These are phyloP conservation scores for Aleadryas rufinucha DNA, from an alignment of 2,113 vertebrate species.

Conservation along the genomic window DNA sequence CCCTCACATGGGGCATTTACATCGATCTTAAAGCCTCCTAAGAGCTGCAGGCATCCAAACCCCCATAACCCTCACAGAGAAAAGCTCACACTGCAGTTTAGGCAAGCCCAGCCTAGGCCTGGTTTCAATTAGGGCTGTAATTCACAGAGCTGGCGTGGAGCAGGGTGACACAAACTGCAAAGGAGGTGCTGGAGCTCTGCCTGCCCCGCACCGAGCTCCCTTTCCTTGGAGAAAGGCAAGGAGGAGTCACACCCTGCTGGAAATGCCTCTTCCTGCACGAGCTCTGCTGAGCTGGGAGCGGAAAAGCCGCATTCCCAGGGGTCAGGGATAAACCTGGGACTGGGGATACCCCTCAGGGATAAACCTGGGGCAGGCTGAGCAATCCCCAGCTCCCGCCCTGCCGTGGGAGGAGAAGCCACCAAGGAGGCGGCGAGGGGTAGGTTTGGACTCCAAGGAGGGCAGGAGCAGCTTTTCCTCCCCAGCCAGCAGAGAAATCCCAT, in stretches of 20 bases:
- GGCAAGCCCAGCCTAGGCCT: background rate
- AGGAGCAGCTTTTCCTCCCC: background rate
- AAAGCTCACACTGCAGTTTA: fast-evolving
- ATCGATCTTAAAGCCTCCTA: background rate
- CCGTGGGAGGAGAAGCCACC: background rate
- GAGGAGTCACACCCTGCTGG: background rate
- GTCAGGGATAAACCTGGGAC: background rate
- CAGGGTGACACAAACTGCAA: background rate
- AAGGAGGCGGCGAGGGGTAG: background rate
- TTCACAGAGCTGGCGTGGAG: background rate
- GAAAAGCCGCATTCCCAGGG: background rate
- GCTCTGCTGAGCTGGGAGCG: background rate
- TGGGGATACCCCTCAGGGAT: background rate
- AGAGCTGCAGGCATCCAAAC: background rate
- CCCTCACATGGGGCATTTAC: background rate
- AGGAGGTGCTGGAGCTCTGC: background rate
- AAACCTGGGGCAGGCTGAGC: background rate
- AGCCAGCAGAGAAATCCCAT: background rate
- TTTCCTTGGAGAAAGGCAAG: background rate
- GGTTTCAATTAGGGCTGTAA: background rate
- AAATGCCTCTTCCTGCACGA: background rate
- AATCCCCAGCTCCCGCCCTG: background rate
- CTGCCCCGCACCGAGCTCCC: background rate
- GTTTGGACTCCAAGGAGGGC: fast-evolving
- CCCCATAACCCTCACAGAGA: fast-evolving